Percentiles rank a stretch among this genome's conserved stretches.
phyloP scores from a whole-genome alignment of 2,113 vertebrate genomes.

The Ammodytes marinus region DNA sequence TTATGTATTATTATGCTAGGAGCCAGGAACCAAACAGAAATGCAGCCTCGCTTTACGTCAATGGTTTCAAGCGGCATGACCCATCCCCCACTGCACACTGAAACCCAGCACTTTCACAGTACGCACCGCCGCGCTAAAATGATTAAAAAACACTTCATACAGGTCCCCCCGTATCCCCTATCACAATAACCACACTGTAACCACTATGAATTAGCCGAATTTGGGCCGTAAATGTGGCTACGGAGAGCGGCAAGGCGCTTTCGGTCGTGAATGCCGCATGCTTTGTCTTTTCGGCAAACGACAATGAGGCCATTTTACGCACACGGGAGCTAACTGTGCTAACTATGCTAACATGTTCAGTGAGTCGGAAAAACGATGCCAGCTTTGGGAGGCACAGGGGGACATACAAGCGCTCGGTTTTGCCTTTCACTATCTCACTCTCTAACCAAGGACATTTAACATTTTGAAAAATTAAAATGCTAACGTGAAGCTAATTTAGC shows the following conservation, averaged over 20 bases:
- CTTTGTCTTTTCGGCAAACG: slow-evolving; percentile 80
- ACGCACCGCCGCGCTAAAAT: not conserved
- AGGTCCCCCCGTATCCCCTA: rapidly evolving
- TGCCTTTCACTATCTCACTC: not conserved
- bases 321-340: slow-evolving; percentile 70
- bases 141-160: slow-evolving; percentile 13
- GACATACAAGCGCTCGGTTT: not conserved
- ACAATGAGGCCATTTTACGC: slow-evolving; percentile 82
- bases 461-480: slow-evolving; percentile 1
- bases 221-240: rapidly evolving
- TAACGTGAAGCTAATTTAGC: slow-evolving; percentile 61
- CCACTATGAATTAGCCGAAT: rapidly evolving
- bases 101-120: slow-evolving; percentile 51
- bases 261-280: slow-evolving; percentile 64
- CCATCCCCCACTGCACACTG: slow-evolving; percentile 77
- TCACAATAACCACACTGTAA: rapidly evolving
- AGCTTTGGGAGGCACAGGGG: not conserved
- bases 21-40: slow-evolving; percentile 65
- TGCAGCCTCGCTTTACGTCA: slow-evolving; percentile 77
- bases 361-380: not conserved
- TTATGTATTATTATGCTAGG: slow-evolving; percentile 19
- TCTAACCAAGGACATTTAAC: too few relatives aligned
- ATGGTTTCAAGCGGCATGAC: slow-evolving; percentile 58
- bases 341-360: slow-evolving; percentile 1
- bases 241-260: not conserved